Conservation (phyloP, 2,113 vertebrate genomes). For the Crotalus horridus region DNA sequence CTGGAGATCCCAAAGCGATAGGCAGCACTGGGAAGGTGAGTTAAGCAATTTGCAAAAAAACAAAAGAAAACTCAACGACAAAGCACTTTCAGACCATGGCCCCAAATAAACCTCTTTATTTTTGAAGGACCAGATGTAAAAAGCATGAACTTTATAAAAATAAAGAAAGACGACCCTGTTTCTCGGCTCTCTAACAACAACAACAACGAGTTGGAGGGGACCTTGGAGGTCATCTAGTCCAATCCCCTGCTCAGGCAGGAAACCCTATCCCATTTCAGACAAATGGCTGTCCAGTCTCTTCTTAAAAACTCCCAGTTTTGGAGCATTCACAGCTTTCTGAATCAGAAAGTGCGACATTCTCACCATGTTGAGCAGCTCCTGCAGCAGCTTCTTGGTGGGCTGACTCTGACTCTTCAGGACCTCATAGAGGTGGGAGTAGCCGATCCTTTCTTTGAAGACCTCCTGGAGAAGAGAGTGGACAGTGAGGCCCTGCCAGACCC, state of each 20-base stretch:
- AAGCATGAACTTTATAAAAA: background rate
- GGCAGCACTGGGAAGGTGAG: background rate
- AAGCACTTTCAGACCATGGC: background rate
- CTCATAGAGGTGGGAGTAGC: conserved; percentile 89
- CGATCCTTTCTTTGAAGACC: conserved; percentile 96
- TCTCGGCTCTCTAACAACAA: too few relatives aligned
- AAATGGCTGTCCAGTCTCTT: too few relatives aligned
- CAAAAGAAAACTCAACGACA: background rate
- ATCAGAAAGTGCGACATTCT: conserved; percentile 12
- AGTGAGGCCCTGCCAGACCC: too few relatives aligned
- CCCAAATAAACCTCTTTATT: background rate
- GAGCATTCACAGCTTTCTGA: too few relatives aligned
- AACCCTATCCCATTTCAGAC: too few relatives aligned
- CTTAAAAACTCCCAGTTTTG: too few relatives aligned
- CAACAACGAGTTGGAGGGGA: too few relatives aligned
- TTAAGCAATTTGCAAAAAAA: background rate
- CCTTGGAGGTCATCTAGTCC: too few relatives aligned
- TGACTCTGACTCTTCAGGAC: conserved; percentile 90
- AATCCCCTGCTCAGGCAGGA: too few relatives aligned
- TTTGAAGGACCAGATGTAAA: background rate
- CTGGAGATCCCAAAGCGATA: background rate
- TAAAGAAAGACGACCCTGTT: background rate
- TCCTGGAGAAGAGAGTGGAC: conserved; percentile 71
- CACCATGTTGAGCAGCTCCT: conserved; percentile 97
- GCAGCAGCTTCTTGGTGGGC: conserved; percentile 86